These are phyloP conservation scores for Notodonta ziczac DNA, from an alignment of 2,888 invertebrate species.

Conservation along the genomic window DNA sequence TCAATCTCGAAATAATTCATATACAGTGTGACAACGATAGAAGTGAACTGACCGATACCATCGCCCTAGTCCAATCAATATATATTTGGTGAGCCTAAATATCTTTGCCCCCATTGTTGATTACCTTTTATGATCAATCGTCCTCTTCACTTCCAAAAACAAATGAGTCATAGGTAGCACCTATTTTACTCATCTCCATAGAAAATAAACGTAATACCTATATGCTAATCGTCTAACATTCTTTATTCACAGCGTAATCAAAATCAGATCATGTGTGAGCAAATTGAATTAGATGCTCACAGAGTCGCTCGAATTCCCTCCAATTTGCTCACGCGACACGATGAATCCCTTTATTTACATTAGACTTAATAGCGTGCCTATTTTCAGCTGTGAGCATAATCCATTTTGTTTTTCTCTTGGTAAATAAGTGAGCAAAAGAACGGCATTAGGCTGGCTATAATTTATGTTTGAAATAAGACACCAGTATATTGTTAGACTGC, in stretches of 20 bases:
- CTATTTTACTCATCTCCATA: no score
- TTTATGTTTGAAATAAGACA: not conserved
- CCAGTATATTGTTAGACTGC: no score
- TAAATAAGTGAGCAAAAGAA: not conserved
- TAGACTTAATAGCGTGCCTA: not conserved
- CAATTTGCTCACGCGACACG: not conserved
- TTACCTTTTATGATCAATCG: no score
- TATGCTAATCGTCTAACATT: conserved; percentile 21
- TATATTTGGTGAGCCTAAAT: no score
- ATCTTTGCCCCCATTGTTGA: no score
- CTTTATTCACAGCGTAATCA: conserved; percentile 28
- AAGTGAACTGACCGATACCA: no score
- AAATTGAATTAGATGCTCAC: conserved; percentile 27
- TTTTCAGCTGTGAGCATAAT: not conserved
- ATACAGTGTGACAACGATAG: no score
- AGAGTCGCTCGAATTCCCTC: not conserved
- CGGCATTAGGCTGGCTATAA: not conserved
- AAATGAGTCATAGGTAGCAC: no score
- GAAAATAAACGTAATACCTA: not conserved
- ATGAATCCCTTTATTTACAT: not conserved
- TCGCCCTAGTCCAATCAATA: no score
- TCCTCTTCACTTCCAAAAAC: no score
- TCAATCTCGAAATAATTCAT: no score
- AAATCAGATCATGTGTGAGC: conserved; percentile 27
- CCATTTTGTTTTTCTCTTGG: not conserved